Percentiles rank a stretch among this genome's conserved stretches.
Conservation (phyloP, 2,797 vertebrate species). For the Phalanger gymnotis region DNA sequence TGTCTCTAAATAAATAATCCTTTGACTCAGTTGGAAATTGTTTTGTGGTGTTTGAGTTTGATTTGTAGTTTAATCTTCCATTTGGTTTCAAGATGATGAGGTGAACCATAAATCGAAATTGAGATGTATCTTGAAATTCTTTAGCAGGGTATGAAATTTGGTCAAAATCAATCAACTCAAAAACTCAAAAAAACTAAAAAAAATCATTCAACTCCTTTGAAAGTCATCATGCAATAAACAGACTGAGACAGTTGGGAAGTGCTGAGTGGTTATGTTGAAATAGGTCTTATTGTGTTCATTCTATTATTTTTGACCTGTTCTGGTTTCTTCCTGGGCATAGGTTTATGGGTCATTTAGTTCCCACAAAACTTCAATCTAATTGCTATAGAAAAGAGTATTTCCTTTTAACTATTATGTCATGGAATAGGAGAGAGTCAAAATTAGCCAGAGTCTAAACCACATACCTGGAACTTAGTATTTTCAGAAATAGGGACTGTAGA, state of each 20-base stretch:
- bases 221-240: not conserved
- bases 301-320: slow-evolving; percentile 47
- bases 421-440: slow-evolving; percentile 53
- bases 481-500: slow-evolving; percentile 52
- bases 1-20: not conserved
- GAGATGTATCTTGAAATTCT: not conserved
- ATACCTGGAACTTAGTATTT: slow-evolving; percentile 12
- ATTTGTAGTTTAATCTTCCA: not conserved
- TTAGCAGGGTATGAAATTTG: not conserved
- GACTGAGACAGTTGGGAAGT: not conserved
- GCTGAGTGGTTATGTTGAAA: not conserved
- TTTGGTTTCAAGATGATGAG: not conserved
- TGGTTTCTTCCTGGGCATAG: slow-evolving; percentile 63
- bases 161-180: not conserved
- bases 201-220: not conserved
- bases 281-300: slow-evolving; percentile 40
- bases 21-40: not conserved
- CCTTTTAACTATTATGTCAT: slow-evolving; percentile 71
- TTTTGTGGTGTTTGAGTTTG: not conserved
- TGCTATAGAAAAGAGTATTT: slow-evolving; percentile 57
- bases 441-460: slow-evolving; percentile 64
- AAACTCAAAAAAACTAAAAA: too few relatives aligned
- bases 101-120: not conserved
- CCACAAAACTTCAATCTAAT: slow-evolving; percentile 33
- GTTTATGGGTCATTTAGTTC: slow-evolving; percentile 66